phyloP scores from a whole-genome alignment of 2,797 vertebrate genomes.

The Sarcoramphus papa region DNA sequence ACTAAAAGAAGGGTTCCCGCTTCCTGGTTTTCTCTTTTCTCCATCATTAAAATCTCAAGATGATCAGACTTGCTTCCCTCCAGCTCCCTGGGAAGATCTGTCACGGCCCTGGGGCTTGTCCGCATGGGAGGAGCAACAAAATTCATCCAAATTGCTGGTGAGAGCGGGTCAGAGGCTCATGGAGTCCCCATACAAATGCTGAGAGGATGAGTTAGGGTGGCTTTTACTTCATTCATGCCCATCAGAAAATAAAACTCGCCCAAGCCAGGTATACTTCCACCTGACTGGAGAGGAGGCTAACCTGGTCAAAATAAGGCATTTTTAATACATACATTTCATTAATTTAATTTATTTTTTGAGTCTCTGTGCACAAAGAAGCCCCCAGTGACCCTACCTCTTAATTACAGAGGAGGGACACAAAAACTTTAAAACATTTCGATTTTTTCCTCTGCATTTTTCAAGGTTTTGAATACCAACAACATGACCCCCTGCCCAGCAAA shows the following conservation, averaged over 20 bases:
- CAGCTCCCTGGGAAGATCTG: neutral
- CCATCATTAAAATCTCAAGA: neutral
- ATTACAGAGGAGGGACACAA: neutral
- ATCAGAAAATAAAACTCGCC: neutral
- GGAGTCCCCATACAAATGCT: neutral
- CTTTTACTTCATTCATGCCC: neutral
- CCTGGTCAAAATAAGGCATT: neutral
- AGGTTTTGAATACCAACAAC: neutral
- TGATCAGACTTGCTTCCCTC: neutral
- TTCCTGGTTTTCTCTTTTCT: neutral
- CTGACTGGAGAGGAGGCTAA: neutral
- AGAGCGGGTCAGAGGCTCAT: neutral
- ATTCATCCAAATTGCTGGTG: neutral
- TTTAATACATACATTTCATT: neutral
- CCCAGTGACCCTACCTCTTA: neutral
- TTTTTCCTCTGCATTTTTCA: neutral
- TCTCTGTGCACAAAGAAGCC: neutral
- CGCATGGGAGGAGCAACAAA: neutral
- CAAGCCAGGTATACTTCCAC: neutral
- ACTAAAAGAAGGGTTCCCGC: neutral
- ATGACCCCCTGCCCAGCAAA: rapidly evolving
- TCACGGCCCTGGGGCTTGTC: neutral
- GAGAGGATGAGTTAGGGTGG: neutral
- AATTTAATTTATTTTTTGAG: neutral
- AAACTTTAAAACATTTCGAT: neutral